A percentile compares a stretch with the other conserved stretches of the same genome.
Conservation (phyloP, 2,113 vertebrate species). For the Pavo muticus region DNA sequence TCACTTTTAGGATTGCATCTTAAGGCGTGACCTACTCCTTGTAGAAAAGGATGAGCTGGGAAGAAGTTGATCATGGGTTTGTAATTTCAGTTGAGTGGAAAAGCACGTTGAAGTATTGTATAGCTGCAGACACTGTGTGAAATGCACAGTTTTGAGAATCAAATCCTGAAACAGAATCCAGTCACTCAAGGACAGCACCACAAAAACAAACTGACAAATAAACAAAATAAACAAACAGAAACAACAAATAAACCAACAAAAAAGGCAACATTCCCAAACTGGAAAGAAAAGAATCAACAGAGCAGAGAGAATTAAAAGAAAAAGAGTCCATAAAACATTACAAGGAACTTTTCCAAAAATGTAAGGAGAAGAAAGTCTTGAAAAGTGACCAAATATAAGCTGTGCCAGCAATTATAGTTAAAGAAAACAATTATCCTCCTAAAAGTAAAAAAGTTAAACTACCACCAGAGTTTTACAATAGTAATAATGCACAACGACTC, state of each 20-base stretch:
- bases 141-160: background rate
- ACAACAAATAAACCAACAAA: background rate
- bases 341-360: conserved; percentile 16
- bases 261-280: background rate
- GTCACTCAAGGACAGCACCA: background rate
- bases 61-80: background rate
- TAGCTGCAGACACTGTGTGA: background rate
- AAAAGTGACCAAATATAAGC: conserved; percentile 26
- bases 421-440: conserved; percentile 24
- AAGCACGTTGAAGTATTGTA: background rate
- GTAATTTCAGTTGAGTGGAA: background rate
- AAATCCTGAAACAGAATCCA: background rate
- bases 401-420: background rate
- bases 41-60: background rate
- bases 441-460: background rate
- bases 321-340: conserved; percentile 23
- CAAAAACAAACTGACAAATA: background rate
- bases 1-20: background rate
- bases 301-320: background rate
- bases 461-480: conserved; percentile 25
- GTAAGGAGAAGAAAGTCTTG: conserved; percentile 33
- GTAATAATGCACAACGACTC: conserved; percentile 12
- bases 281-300: conserved; percentile 19
- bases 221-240: background rate
- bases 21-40: background rate